phyloP scores from a whole-genome alignment of 2,113 vertebrate genomes.

The Brienomyrus brachyistius region DNA sequence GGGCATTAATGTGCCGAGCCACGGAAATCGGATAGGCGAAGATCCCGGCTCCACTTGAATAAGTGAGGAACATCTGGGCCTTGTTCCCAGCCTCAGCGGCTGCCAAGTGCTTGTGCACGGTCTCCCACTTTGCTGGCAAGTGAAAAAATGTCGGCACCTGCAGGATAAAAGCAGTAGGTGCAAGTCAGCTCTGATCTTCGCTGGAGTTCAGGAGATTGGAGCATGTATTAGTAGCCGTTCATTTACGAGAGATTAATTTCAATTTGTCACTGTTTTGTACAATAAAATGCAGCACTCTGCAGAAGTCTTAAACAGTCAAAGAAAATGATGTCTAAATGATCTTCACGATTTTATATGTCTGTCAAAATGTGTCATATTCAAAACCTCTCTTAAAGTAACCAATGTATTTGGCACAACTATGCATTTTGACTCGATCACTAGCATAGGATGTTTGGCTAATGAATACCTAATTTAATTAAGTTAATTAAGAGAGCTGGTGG shows the following conservation, averaged over 20 bases:
- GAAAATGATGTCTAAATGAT: neutral
- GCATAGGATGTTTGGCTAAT: neutral
- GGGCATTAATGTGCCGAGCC: slow-evolving; percentile 57
- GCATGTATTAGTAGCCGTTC: neutral
- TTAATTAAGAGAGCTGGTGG: neutral
- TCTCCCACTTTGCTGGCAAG: slow-evolving; percentile 62
- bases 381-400: neutral
- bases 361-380: neutral
- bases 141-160: slow-evolving; percentile 59
- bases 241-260: neutral
- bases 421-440: neutral
- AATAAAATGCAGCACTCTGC: neutral
- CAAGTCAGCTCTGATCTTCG: neutral
- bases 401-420: neutral
- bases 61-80: slow-evolving; percentile 65
- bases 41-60: slow-evolving; percentile 65
- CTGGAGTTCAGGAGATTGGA: neutral
- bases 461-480: neutral
- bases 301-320: neutral
- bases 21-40: slow-evolving; percentile 62
- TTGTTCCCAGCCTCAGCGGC: slow-evolving; percentile 45
- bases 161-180: neutral
- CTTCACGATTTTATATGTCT: neutral
- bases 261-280: neutral
- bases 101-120: slow-evolving; percentile 56